Percentiles rank a stretch among this genome's conserved stretches.
Conservation (phyloP, 2,797 vertebrate genomes). For the Mastacembelus armatus region DNA sequence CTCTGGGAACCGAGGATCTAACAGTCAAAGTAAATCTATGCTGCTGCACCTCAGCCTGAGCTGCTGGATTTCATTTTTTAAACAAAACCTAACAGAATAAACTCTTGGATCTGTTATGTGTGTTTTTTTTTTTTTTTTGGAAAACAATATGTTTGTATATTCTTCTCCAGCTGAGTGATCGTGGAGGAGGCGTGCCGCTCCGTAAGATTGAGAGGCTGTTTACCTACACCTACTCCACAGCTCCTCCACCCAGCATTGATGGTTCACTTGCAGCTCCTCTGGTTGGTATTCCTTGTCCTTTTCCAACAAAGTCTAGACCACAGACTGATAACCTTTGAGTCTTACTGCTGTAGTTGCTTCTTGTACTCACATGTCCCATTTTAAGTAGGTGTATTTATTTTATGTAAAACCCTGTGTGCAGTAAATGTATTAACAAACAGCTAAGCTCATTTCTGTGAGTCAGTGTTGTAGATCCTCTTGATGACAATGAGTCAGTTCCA, state of each 20-base stretch:
- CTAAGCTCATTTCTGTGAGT: too few species aligned
- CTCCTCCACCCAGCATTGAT: constrained; percentile 90
- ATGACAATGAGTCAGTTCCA: too few species aligned
- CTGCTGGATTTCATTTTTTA: not conserved
- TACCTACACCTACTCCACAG: constrained; percentile 98
- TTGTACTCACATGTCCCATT: too few species aligned
- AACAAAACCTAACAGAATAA: not conserved
- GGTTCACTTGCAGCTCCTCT: constrained; percentile 90
- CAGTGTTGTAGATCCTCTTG: too few species aligned
- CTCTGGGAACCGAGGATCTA: constrained; percentile 92
- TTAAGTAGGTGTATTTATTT: too few species aligned
- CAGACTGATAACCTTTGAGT: too few species aligned
- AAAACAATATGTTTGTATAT: not conserved
- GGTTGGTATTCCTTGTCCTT: constrained; percentile 84
- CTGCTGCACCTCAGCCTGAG: not conserved
- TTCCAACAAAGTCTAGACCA: too few species aligned
- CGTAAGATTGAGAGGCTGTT: constrained; percentile 97
- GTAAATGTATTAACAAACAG: too few species aligned
- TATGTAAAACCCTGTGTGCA: too few species aligned
- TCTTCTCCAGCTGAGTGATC: constrained; percentile 90
- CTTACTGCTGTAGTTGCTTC: too few species aligned
- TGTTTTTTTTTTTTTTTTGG: not conserved
- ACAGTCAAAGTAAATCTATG: constrained; percentile 90
- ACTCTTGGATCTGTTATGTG: too few species aligned
- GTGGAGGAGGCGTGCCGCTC: constrained; percentile 94